Evolutionary conservation across 1,140 invertebrate genomes (phyloP).

Genomic region (Aphelinus certus): DNA sequence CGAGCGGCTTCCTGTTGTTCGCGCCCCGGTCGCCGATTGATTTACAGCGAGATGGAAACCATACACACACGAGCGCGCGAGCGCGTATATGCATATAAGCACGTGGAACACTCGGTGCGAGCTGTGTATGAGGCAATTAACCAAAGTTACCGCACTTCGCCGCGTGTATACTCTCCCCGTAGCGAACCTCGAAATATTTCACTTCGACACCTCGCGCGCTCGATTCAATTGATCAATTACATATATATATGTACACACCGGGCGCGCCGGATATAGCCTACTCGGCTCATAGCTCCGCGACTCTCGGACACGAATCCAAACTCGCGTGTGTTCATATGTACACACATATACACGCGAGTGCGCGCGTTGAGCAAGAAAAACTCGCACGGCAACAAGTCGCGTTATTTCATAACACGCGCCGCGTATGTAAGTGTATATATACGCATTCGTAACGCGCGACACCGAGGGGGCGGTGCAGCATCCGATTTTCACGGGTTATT

Average conservation of each 20-base stretch:
- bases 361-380: constrained; percentile 9
- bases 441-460: too few species aligned
- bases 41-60: too few species aligned
- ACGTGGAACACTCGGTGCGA: not conserved
- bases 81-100: not conserved
- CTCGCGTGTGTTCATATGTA: not conserved
- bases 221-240: constrained; percentile 26
- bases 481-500: too few species aligned
- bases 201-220: constrained; percentile 11
- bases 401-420: too few species aligned
- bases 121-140: not conserved
- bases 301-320: too few species aligned
- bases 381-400: too few species aligned
- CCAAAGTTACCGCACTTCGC: not conserved
- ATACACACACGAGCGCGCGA: constrained; percentile 2
- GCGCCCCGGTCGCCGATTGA: too few species aligned
- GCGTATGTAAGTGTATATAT: too few species aligned
- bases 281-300: too few species aligned
- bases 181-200: constrained; percentile 28
- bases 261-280: too few species aligned
- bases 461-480: too few species aligned
- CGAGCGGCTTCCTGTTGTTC: too few species aligned
- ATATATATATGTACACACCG: constrained; percentile 20
- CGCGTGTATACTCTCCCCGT: not conserved
- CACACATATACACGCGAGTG: not conserved